phyloP scores from a whole-genome alignment of 2,113 vertebrate genomes.

The Austrofundulus limnaeus region DNA sequence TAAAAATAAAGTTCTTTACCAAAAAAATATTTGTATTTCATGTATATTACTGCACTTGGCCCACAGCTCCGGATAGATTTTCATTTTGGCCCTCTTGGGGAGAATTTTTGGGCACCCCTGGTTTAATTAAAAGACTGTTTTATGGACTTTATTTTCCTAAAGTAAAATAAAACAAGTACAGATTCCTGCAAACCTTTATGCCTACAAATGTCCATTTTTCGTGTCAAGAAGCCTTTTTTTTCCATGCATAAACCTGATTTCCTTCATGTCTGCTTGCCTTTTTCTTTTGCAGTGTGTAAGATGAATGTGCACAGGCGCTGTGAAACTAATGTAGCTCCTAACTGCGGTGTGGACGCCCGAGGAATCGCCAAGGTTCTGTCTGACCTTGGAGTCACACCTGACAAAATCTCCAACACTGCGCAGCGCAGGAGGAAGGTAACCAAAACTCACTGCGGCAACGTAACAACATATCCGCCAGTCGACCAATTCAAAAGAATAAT shows the following conservation, averaged over 20 bases:
- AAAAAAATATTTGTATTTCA: too few relatives aligned
- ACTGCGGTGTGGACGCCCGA: conserved; percentile 95
- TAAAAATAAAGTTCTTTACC: too few relatives aligned
- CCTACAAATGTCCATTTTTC: not conserved
- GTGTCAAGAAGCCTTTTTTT: not conserved
- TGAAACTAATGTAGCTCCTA: conserved; percentile 95
- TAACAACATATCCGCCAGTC: not conserved
- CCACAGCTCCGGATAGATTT: too few relatives aligned
- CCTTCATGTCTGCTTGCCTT: not conserved
- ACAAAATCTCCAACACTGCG: conserved; percentile 95
- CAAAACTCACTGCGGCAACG: too few relatives aligned
- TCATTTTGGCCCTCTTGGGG: too few relatives aligned
- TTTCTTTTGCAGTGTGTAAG: conserved; percentile 87
- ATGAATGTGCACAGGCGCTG: conserved; percentile 98
- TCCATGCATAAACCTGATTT: not conserved
- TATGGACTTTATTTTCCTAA: too few relatives aligned
- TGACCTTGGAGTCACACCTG: conserved; percentile 96
- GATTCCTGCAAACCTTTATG: not conserved
- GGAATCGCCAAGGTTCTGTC: conserved; percentile 96
- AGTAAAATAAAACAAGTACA: too few relatives aligned
- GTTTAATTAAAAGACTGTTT: too few relatives aligned
- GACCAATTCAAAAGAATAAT: not conserved
- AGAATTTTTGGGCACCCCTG: too few relatives aligned
- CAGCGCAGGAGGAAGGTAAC: conserved; percentile 95
- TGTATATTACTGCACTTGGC: too few relatives aligned